Base-by-base conservation (phyloP, 1,140 invertebrate genomes). In the Orchesella cincta region DNA sequence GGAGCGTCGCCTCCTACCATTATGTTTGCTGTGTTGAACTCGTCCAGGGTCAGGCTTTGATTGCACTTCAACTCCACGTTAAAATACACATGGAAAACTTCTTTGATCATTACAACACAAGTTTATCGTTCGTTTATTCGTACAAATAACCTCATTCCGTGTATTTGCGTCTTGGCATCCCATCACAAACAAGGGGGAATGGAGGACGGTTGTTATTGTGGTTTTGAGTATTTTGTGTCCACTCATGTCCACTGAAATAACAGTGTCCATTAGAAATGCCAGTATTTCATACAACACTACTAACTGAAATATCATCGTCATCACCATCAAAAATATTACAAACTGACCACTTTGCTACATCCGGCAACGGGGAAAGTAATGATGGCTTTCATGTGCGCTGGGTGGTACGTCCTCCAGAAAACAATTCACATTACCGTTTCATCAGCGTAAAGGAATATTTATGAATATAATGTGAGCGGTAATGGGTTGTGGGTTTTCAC, bases 271-370 rank as follows among this genome's bases (percentile, higher is more conserved):
- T 57, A 57, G 54, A 18, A 23, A 12, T 14, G 26, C 14, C 23
- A 57, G 54, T 57, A 57, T 57, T 57, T 57, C n/a, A 23, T 57
- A 14, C 39, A 12, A 46, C 8, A 20, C 39, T 46, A 46, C n/a
- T n/a, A n/a, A n/a, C n/a, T n/a, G n/a, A n/a, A n/a, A n/a, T n/a
- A n/a, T n/a, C n/a, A n/a, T n/a, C n/a, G n/a, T n/a, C n/a, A n/a
- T n/a, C n/a, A n/a, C n/a, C n/a, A n/a, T n/a, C n/a, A n/a, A n/a
- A n/a, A n/a, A n/a, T n/a, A n/a, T n/a, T n/a, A n/a, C n/a, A n/a
- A n/a, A n/a, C n/a, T n/a, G n/a, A n/a, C 54, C 54, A 57, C 54
- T 57, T 57, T 57, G 54, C 8, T 57, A 57, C 54, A 57, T 57
- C 54, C 54, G 54, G 54, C 26, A 23, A 57, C 12, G 26, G 8